phyloP scores from a whole-genome alignment of 2,113 vertebrate genomes.

The Proteles cristata region DNA sequence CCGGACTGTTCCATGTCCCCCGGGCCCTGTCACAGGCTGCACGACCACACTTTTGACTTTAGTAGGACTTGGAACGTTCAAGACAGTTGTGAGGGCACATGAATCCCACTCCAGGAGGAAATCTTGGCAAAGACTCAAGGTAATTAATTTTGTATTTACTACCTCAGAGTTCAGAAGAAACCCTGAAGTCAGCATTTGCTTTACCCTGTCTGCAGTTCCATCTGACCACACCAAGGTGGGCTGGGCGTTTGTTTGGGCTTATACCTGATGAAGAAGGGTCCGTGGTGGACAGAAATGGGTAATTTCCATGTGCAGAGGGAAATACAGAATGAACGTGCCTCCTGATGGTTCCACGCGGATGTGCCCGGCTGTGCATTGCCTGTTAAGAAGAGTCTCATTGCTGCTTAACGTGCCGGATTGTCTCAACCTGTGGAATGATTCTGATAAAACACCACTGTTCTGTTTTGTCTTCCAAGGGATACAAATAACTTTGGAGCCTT shows the following conservation, averaged over 20 bases:
- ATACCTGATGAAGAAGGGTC: not conserved
- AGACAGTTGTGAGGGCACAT: conserved; percentile 83
- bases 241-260: conserved; percentile 56
- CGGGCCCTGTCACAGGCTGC: conserved; percentile 66
- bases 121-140: conserved; percentile 50
- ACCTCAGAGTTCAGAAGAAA: conserved; percentile 86
- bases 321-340: not conserved
- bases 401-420: conserved; percentile 2
- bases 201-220: conserved; percentile 59
- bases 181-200: conserved; percentile 84
- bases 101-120: conserved; percentile 51
- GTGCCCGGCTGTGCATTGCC: not conserved
- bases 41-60: conserved; percentile 78
- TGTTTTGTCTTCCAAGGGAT: conserved; percentile 67
- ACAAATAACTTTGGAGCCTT: conserved; percentile 41
- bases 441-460: conserved; percentile 50
- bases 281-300: conserved; percentile 9
- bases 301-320: not conserved
- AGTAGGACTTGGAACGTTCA: conserved; percentile 83
- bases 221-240: conserved; percentile 41
- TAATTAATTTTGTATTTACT: conserved; percentile 82
- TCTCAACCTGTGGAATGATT: conserved; percentile 55
- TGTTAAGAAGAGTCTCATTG: not conserved
- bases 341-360: not conserved
- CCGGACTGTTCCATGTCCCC: conserved; percentile 60